phyloP scores from a whole-genome alignment of 1,140 invertebrate genomes.

The Stegodyphus mimosarum region DNA sequence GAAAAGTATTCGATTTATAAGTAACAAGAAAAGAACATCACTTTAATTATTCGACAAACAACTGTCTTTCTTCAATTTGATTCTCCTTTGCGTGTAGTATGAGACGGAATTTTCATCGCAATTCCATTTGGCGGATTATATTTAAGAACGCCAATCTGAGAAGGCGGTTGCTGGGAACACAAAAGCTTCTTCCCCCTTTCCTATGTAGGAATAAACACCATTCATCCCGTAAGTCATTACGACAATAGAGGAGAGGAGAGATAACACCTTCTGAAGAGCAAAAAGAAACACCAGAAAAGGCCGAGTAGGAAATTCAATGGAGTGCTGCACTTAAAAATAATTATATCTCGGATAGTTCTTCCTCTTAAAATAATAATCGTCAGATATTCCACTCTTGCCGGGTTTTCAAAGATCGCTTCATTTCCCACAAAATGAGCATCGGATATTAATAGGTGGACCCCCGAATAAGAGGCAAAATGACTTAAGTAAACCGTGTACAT shows the following conservation, averaged over 20 bases:
- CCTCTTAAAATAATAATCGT: constrained; percentile 50
- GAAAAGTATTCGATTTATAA: too few relatives aligned
- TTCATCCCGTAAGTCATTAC: constrained; percentile 15
- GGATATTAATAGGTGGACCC: constrained; percentile 35
- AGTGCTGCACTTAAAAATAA: constrained; percentile 42
- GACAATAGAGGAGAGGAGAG: neutral
- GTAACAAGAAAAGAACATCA: too few relatives aligned
- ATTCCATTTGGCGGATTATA: too few relatives aligned
- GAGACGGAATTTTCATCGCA: too few relatives aligned
- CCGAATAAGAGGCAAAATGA: too few relatives aligned
- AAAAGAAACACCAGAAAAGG: neutral
- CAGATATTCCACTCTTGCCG: constrained; percentile 39
- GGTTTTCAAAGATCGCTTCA: constrained; percentile 43
- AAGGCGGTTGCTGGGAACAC: too few relatives aligned
- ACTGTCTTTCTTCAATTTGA: too few relatives aligned
- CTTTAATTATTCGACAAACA: too few relatives aligned
- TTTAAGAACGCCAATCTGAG: too few relatives aligned
- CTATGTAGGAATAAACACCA: neutral
- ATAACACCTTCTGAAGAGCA: constrained; percentile 39
- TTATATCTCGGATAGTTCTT: constrained; percentile 27
- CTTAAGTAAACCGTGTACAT: too few relatives aligned
- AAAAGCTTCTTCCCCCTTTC: too few relatives aligned
- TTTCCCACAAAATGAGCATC: constrained; percentile 26
- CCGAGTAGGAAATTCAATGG: constrained; percentile 26
- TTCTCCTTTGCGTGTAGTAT: too few relatives aligned